A percentile compares a stretch with the other conserved stretches of the same genome.
phyloP scores from a whole-genome alignment of 2,888 invertebrate species.

The Hermaeophaga mercurialis region DNA sequence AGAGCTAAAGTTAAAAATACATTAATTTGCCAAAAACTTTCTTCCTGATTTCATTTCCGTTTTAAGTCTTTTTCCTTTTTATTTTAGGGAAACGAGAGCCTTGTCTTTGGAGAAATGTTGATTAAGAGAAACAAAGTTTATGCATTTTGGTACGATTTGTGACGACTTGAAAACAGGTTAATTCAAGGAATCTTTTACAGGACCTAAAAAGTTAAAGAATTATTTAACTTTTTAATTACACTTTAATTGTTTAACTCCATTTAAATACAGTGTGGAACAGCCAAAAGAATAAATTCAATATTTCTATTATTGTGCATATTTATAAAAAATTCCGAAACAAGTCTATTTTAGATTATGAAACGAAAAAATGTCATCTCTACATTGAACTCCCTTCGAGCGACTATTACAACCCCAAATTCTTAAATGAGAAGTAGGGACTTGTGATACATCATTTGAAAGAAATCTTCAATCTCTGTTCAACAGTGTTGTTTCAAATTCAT shows the following conservation, averaged over 20 bases:
- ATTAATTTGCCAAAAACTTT: slow-evolving; percentile 16
- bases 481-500: too few species aligned
- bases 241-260: neutral
- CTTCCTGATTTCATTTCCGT: slow-evolving; percentile 12
- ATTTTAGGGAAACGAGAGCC: neutral
- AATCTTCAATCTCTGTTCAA: too few species aligned
- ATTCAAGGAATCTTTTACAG: neutral
- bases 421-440: too few species aligned
- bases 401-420: too few species aligned
- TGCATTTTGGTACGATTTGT: slow-evolving; percentile 6
- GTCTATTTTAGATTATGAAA: too few species aligned
- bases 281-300: too few species aligned
- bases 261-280: too few species aligned
- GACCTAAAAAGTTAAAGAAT: neutral
- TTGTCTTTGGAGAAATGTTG: slow-evolving; percentile 1
- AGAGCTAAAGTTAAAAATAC: slow-evolving; percentile 6
- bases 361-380: too few species aligned
- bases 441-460: too few species aligned
- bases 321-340: too few species aligned
- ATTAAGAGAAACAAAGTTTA: slow-evolving; percentile 13
- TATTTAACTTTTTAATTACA: neutral
- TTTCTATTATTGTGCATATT: too few species aligned
- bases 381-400: too few species aligned
- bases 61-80: slow-evolving; percentile 8
- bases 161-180: slow-evolving; percentile 12